Evolutionary conservation across 2,797 vertebrate genomes (phyloP).

Genomic region (Onychomys leucogaster): DNA sequence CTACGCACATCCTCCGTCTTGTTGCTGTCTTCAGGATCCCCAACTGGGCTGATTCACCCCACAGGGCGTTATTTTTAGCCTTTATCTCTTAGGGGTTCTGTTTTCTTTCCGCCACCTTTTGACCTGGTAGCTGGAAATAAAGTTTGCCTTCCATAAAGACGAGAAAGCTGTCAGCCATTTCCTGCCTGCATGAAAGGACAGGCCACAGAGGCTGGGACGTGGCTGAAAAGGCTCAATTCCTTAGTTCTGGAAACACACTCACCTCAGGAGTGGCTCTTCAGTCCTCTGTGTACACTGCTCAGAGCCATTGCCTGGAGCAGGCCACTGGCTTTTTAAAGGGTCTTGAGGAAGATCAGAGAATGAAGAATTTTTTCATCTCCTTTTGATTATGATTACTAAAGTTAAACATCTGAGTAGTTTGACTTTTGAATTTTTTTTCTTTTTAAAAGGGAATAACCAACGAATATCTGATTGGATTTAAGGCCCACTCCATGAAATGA

Average conservation of each 20-base stretch:
- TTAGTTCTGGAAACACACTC: background rate
- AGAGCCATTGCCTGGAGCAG: fast-evolving
- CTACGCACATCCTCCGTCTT: slow-evolving; percentile 62
- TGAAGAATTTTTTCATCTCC: background rate
- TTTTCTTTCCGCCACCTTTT: slow-evolving; percentile 88
- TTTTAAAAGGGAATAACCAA: background rate
- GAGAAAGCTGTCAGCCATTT: slow-evolving; percentile 90
- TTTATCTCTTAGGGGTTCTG: slow-evolving; percentile 83
- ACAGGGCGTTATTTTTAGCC: slow-evolving; percentile 86
- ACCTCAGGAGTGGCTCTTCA: background rate
- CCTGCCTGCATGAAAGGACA: slow-evolving; percentile 86
- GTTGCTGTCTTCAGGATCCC: slow-evolving; percentile 75
- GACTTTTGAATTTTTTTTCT: background rate
- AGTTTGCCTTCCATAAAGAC: slow-evolving; percentile 83
- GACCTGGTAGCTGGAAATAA: slow-evolving; percentile 88
- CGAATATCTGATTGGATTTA: background rate
- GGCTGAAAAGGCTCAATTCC: slow-evolving; percentile 33
- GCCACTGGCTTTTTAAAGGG: background rate
- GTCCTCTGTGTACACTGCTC: background rate
- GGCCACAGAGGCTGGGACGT: slow-evolving; percentile 64
- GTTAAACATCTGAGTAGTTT: background rate
- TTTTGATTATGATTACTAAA: slow-evolving; percentile 2
- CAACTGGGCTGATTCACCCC: slow-evolving; percentile 71
- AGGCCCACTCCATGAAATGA: background rate
- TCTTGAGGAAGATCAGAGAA: background rate